phyloP scores from a whole-genome alignment of 2,113 vertebrate species.

The Coregonus clupeaformis region DNA sequence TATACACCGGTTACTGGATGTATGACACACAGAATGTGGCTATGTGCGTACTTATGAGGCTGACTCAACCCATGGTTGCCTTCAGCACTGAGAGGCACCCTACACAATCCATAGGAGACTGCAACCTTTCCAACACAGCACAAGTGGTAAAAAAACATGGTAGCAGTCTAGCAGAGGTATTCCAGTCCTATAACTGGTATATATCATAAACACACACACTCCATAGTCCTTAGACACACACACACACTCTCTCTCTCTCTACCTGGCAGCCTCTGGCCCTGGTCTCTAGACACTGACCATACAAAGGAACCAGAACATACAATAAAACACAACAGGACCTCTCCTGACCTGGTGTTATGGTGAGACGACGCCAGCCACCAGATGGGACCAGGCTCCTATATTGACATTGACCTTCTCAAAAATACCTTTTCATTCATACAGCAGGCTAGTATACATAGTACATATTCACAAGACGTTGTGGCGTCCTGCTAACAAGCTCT shows the following conservation, averaged over 20 bases:
- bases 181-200: neutral
- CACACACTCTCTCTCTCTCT: neutral
- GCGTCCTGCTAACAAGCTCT: too few species aligned
- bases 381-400: neutral
- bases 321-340: constrained; percentile 40
- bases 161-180: too few species aligned
- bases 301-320: constrained; percentile 39
- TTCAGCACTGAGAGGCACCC: too few species aligned
- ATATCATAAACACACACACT: constrained; percentile 1
- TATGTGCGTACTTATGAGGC: too few species aligned
- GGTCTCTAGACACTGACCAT: constrained; percentile 52
- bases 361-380: constrained; percentile 41
- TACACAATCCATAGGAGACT: too few species aligned
- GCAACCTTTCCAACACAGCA: too few species aligned
- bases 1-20: too few species aligned
- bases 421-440: neutral
- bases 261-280: constrained; percentile 40
- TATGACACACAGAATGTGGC: too few species aligned
- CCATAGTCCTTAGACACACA: neutral
- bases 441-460: neutral
- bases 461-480: neutral
- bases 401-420: neutral
- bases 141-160: too few species aligned
- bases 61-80: too few species aligned
- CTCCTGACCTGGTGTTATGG: constrained; percentile 35